Base-by-base conservation (phyloP, 2,113 vertebrate species). In the Thunnus maccoyii region DNA sequence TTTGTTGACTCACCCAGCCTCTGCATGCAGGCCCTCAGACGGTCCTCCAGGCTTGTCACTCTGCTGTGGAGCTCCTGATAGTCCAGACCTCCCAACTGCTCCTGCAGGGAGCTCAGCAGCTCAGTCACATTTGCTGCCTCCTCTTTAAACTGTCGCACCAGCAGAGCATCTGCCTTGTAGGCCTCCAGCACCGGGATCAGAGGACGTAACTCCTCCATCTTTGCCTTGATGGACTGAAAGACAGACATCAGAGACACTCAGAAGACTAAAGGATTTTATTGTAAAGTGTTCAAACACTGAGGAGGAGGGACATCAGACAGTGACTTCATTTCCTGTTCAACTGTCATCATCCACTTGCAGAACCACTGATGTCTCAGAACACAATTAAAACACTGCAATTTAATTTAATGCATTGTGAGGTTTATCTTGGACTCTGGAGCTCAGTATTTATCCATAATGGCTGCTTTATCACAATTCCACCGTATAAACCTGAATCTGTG, bases 151-250 rank as follows among this genome's bases (percentile, higher is more conserved):
- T 97, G 97, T 93, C 96, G 95, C 85, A 99, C 97, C 95, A 99
- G 97, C 95, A 97, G 97, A 80, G 97, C 97, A 94, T 99, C 98
- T 76, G 98, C 97, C 94, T 98, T 99, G 96, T 99, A 99, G 91
- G 98, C 95, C 94, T 99, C 98, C 96, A 99, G 96, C 93, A 98
- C 97, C 83, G 97, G 97, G 88, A 99, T 99, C 92, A 99, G 96
- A 92, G 98, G 97, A 94, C 97, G 97, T 91, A 99, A 94, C 94
- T 98, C 97, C 92, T 98, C 97, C 98, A 99, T 99, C 96, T 98
- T 99, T 92, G 96, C 95, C 96, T 98, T 99, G 94, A 99, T 98
- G 66, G 97, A 97, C 98, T 99, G 96, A 94, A 96, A 48, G 47
- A 77, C 0, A 48, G 47, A 77, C 0, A 69, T 12, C 4, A 30